Evolutionary conservation across 2,888 invertebrate genomes (phyloP), one percentile per base, ranked within the genome.

Genomic region (Magallana nippona): DNA sequence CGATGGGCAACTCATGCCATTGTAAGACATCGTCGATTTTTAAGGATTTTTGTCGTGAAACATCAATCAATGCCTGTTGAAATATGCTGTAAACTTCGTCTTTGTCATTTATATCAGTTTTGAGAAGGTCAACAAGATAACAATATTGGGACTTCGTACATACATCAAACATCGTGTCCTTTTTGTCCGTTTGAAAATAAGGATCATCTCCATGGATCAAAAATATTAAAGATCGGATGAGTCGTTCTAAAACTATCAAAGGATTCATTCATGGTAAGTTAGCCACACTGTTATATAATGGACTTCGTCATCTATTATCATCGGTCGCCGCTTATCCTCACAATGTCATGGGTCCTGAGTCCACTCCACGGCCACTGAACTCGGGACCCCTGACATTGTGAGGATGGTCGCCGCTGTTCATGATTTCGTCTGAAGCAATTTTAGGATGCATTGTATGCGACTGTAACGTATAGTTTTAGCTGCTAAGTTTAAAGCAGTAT

Each of bases 171-270:
- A 71, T 19, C 3, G 11, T 71, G 27, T 71, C 71, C 3, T 32
- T 15, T 10, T 71, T 71, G 71, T 71, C 19, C 13, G 71, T 71
- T 13, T 32, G 13, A 11, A 32, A 22, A 71, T 71, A 2, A 19
- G 71, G 44, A 44, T 44, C 22, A 71, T 71, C 71, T 27, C 71
- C 71, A 71, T 71, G 71, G 32, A 27, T 71, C 32, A 71, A 27
- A 71, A 71, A 71, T 10, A 71, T 13, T 15, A 15, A 71, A 11
- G 71, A 22, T 13, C 71, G 71, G 15, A 71, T 19, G 15, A 71
- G 15, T 71, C 71, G 22, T 27, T 71, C 71, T 27, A 71, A 5
- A 71, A 27, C 27, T 27, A 71, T 8, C 13, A 32, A 27, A 15
- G 71, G 71, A 27, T 71, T 71, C 13, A 71, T 10, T 71, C 71